Evolutionary conservation across 2,797 vertebrate genomes (phyloP), one percentile per base, ranked within the genome.

Genomic region (Hapalemur alaotrensis): DNA sequence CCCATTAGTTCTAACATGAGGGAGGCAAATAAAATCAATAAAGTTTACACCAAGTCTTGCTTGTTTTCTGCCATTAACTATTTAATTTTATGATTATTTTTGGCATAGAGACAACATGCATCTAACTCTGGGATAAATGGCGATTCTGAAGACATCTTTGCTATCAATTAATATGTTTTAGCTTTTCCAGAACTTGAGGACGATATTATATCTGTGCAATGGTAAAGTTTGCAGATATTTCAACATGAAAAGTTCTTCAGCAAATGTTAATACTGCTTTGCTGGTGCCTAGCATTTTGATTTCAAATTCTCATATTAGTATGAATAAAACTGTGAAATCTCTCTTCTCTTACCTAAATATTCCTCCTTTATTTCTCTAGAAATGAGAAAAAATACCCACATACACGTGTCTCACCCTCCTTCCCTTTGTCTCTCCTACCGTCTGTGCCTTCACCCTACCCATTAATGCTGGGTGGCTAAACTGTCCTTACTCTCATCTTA

Each of bases 31-130:
- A 95, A 61, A 48, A 32, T 91, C 17, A 87, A 72, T n/a, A 73
- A 80, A 94, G 78, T 18, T 28, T 93, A 50, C 25, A 15, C 17
- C 65, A 10, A 86, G 57, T 52, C 35, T 78, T 23, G 41, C 17
- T 76, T 93, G 7, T 94, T 94, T 76, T 35, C 46, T 79, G 57
- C 22, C n/a, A 83, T 84, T 89, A 87, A 78, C 65, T 48, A 0
- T 95, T 96, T 83, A 97, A 95, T 95, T 96, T 92, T 96, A 35
- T 92, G 89, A 92, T 91, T 87, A 72, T 78, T 88, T 52, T 43
- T 84, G 46, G 32, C 52, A 80, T 84, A 86, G 2, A 82, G 95
- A 18, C 1, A 46, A 96, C 73, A 7, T 76, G 2, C 92, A 14
- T 38, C 50, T 97, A 50, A 7, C 70, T 89, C 18, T 94, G 67